These are phyloP conservation scores for Vidua chalybeata DNA, from an alignment of 2,113 vertebrate genomes.

Conservation along the genomic window DNA sequence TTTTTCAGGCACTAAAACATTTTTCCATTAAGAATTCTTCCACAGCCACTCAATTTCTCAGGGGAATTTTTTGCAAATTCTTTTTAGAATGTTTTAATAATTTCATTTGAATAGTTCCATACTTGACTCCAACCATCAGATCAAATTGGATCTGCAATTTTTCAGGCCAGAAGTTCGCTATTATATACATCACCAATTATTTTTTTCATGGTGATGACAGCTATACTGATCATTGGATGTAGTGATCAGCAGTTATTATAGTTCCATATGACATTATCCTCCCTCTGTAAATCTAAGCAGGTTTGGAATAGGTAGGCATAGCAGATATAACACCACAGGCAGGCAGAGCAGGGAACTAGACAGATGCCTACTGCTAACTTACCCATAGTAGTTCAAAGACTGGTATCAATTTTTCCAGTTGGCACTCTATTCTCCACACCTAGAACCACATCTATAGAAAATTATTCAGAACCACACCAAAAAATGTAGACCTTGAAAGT, in stretches of 20 bases:
- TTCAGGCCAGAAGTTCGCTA: not conserved
- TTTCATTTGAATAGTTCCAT: not conserved
- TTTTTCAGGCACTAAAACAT: not conserved
- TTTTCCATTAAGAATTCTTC: conserved; percentile 8
- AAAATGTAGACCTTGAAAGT: not conserved
- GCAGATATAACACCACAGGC: not conserved
- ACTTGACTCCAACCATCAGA: not conserved
- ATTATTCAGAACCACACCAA: not conserved
- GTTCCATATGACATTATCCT: not conserved
- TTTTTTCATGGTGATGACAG: not conserved
- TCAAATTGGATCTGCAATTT: not conserved
- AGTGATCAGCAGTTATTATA: not conserved
- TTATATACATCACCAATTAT: not conserved
- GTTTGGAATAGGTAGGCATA: not conserved
- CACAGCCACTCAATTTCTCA: not conserved
- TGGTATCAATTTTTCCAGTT: not conserved
- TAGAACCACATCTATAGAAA: not conserved
- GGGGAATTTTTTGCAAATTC: not conserved
- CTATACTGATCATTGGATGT: not conserved
- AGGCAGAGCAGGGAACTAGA: not conserved
- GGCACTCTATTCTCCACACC: not conserved
- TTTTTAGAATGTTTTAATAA: not conserved
- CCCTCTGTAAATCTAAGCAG: not conserved
- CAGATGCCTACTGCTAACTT: not conserved
- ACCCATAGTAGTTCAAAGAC: not conserved